Evolutionary conservation across 2,888 invertebrate genomes (phyloP), one percentile per base, ranked within the genome.

Genomic region (Allophyes oxyacanthae): DNA sequence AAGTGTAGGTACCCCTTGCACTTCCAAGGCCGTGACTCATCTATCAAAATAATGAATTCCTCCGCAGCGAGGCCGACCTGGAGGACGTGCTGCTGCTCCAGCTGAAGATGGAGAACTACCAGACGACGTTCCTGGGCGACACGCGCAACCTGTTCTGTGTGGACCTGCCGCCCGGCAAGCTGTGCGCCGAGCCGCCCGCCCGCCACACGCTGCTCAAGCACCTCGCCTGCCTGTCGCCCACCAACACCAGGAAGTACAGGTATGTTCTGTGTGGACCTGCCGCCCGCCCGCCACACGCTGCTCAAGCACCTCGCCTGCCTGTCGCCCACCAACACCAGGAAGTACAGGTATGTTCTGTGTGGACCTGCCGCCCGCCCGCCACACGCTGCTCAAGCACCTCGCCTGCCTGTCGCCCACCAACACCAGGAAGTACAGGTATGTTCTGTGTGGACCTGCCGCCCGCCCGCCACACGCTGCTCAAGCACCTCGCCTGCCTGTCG

Each of bases 1-100:
- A 20, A 20, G 20, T 20, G 2, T 20, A 3, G n/a, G n/a, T 4
- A 20, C 20, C 20, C 20, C n/a, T n/a, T n/a, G n/a, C n/a, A 20
- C 20, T 20, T 3, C 2, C 4, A 4, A 20, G 2, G 20, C 20
- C 20, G 4, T 20, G n/a, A n/a, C 20, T 20, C 20, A 2, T 20
- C 20, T 20, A 3, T 20, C 4, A 20, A n/a, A 3, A 20, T 28
- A 28, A 6, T 28, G 3, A 2, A 4, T 8, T 8, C 28, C 28
- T 25, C 83, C 83, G 11, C 90, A 97, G 96, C 77, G 97, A 97
- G 84, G 95, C 95, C 38, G 97, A 97, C 83, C 87, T 97, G 43
- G 97, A 97, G 78, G 97, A 97, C 83, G 95, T 97, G 26, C 86
- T 97, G 11, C 94, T 96, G 9, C 86, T 95, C 5, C 94, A 95